Conservation (phyloP, 1,140 invertebrate species). For the Vanessa atalanta region DNA sequence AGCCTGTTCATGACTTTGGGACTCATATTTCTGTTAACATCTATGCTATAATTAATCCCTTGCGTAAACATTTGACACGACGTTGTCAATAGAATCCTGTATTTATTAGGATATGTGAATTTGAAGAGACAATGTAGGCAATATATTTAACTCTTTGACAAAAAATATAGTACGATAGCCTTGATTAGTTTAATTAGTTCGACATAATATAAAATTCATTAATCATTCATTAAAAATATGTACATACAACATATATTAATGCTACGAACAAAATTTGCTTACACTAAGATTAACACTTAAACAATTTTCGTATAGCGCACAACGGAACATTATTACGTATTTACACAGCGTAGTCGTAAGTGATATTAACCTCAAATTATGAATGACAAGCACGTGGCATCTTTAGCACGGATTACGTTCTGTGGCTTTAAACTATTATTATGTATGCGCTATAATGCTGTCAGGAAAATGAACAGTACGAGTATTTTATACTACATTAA, state of each 20-base stretch:
- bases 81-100: conserved; percentile 36
- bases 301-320: conserved; percentile 5
- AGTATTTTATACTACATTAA: not conserved
- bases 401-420: conserved; percentile 48
- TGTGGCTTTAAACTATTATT: conserved; percentile 33
- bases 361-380: conserved; percentile 56
- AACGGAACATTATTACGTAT: conserved; percentile 44
- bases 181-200: not conserved
- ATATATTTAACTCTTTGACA: not conserved
- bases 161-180: not conserved
- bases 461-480: conserved; percentile 15
- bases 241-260: not conserved
- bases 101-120: not conserved
- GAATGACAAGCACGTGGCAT: conserved; percentile 72
- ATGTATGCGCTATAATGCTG: conserved; percentile 19
- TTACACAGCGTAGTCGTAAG: conserved; percentile 52
- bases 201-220: no score
- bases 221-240: not conserved
- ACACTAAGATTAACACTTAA: not conserved
- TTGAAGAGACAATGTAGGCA: not conserved
- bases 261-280: not conserved
- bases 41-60: conserved; percentile 42
- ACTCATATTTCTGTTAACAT: conserved; percentile 39
- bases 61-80: conserved; percentile 34
- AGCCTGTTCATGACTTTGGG: conserved; percentile 27